A percentile compares a stretch with the other conserved stretches of the same genome.
phyloP scores from a whole-genome alignment of 1,140 invertebrate species.

The Drosophila yakuba region DNA sequence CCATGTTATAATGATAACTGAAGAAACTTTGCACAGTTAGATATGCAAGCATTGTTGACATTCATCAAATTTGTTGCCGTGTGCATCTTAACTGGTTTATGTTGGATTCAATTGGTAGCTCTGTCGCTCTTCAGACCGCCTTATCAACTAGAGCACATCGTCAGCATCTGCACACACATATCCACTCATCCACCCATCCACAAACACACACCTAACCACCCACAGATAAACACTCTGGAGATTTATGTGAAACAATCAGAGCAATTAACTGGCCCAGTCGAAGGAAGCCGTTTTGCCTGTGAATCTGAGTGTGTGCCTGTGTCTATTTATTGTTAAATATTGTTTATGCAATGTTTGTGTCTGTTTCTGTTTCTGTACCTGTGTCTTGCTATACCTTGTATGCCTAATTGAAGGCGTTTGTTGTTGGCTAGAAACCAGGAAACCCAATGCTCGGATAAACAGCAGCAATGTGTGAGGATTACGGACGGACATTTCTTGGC shows the following conservation, averaged over 20 bases:
- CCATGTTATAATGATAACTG: too few species aligned
- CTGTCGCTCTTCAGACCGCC: slow-evolving; percentile 16
- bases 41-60: neutral
- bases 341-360: slow-evolving; percentile 66
- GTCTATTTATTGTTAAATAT: slow-evolving; percentile 71
- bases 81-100: slow-evolving; percentile 42
- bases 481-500: slow-evolving; percentile 7
- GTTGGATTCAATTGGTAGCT: slow-evolving; percentile 68
- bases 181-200: too few species aligned
- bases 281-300: slow-evolving; percentile 11
- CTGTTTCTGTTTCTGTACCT: neutral
- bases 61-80: neutral
- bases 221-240: slow-evolving; percentile 38
- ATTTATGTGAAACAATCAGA: slow-evolving; percentile 76
- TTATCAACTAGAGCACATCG: slow-evolving; percentile 74
- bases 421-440: slow-evolving; percentile 38
- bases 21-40: neutral
- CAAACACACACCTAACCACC: too few species aligned
- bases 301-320: slow-evolving; percentile 20
- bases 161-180: slow-evolving; percentile 7
- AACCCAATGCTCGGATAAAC: slow-evolving; percentile 16
- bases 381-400: slow-evolving; percentile 32
- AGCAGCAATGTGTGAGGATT: slow-evolving; percentile 66
- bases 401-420: slow-evolving; percentile 73
- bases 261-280: slow-evolving; percentile 61